Evolutionary conservation across 2,888 invertebrate species (phyloP).

Genomic region (Spisula solida): DNA sequence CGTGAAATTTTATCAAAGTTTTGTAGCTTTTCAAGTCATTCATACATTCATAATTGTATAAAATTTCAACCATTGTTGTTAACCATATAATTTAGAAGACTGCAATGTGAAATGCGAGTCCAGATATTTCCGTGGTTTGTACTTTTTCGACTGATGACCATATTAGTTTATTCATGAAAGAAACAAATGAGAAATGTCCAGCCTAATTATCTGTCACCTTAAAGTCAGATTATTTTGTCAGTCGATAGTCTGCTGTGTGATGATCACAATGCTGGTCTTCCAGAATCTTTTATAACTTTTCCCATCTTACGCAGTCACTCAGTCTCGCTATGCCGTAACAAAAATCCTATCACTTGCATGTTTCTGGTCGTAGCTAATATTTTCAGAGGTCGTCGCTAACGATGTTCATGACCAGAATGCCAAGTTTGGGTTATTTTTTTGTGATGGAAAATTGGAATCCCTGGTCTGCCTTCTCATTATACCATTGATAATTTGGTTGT

Average conservation of each 20-base stretch:
- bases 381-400: constrained; percentile 25
- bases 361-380: background rate
- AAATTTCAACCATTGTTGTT: background rate
- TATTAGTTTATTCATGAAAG: constrained; percentile 45
- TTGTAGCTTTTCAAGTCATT: background rate
- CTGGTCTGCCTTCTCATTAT: constrained; percentile 57
- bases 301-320: background rate
- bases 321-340: background rate
- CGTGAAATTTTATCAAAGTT: background rate
- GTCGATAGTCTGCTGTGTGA: background rate
- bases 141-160: constrained; percentile 13
- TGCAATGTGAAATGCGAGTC: constrained; percentile 24
- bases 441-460: constrained; percentile 46
- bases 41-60: background rate
- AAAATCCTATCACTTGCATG: background rate
- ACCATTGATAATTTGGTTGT: constrained; percentile 59
- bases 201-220: constrained; percentile 55
- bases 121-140: constrained; percentile 31
- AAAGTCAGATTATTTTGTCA: constrained; percentile 40
- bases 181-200: constrained; percentile 35
- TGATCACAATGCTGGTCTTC: constrained; percentile 5
- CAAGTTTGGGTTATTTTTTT: constrained; percentile 37
- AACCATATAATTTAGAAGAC: background rate
- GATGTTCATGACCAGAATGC: constrained; percentile 38
- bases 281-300: background rate